Evolutionary conservation across 2,888 invertebrate genomes (phyloP).

Genomic region (Noctua pronuba): DNA sequence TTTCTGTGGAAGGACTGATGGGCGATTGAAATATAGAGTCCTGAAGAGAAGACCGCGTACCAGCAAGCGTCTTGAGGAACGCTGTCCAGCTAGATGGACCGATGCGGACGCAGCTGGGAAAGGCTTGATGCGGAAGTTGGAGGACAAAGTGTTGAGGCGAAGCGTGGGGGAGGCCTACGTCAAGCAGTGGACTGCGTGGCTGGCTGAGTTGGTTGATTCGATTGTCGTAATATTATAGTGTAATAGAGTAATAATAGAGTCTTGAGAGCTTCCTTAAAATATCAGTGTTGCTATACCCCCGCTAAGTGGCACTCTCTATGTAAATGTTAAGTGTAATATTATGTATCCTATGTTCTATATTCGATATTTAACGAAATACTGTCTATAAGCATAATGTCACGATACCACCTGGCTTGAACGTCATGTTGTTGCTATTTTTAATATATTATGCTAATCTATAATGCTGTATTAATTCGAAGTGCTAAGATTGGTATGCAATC

Average conservation of each 20-base stretch:
- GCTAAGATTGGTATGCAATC: neutral
- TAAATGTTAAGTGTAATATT: constrained; percentile 7
- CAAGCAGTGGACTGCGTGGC: neutral
- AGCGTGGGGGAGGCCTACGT: neutral
- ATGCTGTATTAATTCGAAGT: neutral
- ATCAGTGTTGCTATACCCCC: neutral
- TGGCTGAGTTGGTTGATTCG: neutral
- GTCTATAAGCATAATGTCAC: neutral
- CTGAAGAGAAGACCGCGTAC: neutral
- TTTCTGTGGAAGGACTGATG: neutral
- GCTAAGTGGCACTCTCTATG: constrained; percentile 16
- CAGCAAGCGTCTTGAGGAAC: neutral
- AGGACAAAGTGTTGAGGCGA: neutral
- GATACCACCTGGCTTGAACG: neutral
- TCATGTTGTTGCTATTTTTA: constrained; percentile 3
- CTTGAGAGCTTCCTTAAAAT: neutral
- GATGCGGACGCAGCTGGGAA: too few relatives aligned
- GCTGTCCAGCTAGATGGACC: neutral
- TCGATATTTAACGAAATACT: neutral
- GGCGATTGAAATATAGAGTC: too few relatives aligned
- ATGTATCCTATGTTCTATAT: neutral
- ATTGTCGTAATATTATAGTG: neutral
- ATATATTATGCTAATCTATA: constrained; percentile 14
- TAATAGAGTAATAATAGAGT: too few relatives aligned
- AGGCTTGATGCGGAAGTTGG: too few relatives aligned